Evolutionary conservation across 2,888 invertebrate species (phyloP), one percentile per base, ranked within the genome.

Genomic region (Spilosoma lubricipeda): DNA sequence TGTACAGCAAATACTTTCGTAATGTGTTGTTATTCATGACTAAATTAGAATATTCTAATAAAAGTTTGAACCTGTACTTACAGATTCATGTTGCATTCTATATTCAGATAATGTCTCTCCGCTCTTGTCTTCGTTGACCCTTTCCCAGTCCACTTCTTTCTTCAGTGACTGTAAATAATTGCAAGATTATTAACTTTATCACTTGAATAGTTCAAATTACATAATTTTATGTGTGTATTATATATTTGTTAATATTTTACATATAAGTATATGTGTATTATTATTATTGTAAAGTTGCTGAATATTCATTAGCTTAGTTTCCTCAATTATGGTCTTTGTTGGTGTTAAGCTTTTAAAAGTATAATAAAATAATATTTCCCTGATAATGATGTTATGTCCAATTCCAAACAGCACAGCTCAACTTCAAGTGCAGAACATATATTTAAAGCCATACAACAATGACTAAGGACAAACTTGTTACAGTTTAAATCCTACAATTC

Each of bases 131-230:
- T 98, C 98, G 87, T 97, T 97, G 87, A 96, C 96, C 90, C 97
- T 96, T 88, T 98, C 97, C 97, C 98, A 98, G 91, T 98, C 98
- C 87, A 98, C 97, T 96, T 98, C 98, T 96, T 98, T 98, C 93
- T 98, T 98, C 89, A 98, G 95, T 83, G 98, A 98, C 98, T 98
- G 96, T 73, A 97, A 97, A 71, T 74, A n/a, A 39, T 39, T 33
- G 9, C 56, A 36, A 56, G 11, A 52, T 7, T 23, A 13, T 13
- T 27, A 27, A 1, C 1, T 11, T n/a, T 56, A 56, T 56, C 3
- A 56, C 52, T 9, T 56, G 23, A n/a, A n/a, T 56, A n/a, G 23
- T 56, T 3, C 52, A 56, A n/a, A 23, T 23, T 23, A 9, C 52
- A n/a, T 56, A n/a, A 36, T 36, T 36, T 4, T 36, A 36, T 36